Conservation (phyloP, 2,797 vertebrate genomes). For the Dicrostonyx torquatus region DNA sequence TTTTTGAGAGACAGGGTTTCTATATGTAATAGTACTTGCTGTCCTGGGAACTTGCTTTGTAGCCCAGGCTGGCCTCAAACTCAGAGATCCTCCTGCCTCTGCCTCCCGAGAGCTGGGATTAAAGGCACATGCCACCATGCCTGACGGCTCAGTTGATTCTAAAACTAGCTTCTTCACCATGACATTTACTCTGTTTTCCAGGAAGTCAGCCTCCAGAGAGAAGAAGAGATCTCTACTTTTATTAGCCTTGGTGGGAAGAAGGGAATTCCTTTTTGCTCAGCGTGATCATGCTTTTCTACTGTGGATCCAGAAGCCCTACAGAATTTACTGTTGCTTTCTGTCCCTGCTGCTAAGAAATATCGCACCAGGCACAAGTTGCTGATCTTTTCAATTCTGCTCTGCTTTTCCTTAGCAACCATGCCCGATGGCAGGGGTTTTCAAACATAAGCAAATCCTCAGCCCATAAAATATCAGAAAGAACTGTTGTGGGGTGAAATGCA, state of each 20-base stretch:
- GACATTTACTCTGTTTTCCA: conserved; percentile 83
- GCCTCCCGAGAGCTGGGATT: background rate
- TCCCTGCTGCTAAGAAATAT: conserved; percentile 42
- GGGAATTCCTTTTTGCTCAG: conserved; percentile 61
- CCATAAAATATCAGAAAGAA: background rate
- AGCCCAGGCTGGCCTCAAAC: background rate
- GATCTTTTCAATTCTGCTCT: background rate
- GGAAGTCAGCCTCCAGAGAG: conserved; percentile 85
- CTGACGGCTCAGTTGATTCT: background rate
- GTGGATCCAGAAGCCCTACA: conserved; percentile 72
- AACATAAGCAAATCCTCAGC: background rate
- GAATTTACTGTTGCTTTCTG: background rate
- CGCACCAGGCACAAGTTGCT: background rate
- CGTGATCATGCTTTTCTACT: conserved; percentile 68
- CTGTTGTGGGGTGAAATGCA: background rate
- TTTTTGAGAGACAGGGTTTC: background rate
- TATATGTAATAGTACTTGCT: background rate
- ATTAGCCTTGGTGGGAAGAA: conserved; percentile 69
- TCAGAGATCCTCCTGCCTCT: background rate
- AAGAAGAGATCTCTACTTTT: conserved; percentile 90
- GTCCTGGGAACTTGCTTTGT: background rate
- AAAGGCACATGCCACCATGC: background rate
- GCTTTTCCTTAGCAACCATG: conserved; percentile 20
- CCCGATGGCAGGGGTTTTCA: background rate
- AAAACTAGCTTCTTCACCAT: conserved; percentile 17